Evolutionary conservation across 1,140 invertebrate genomes (phyloP).

Genomic region (Neocloeon triangulifer): DNA sequence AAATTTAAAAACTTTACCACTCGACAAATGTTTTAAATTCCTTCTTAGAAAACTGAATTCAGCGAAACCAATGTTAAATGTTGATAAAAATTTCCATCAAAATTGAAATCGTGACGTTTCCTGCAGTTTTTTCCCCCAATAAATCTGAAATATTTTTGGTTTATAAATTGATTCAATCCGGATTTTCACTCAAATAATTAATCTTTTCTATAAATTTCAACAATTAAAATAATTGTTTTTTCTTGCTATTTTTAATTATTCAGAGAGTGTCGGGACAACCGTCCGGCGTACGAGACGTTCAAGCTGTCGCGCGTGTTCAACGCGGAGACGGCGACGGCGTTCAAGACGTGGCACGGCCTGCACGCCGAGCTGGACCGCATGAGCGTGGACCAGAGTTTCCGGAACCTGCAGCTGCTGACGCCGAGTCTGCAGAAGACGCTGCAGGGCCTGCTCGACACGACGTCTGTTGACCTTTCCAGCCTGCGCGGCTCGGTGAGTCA

Average conservation of each 20-base stretch:
- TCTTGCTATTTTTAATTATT: slow-evolving; percentile 6
- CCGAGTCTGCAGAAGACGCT: slow-evolving; percentile 30
- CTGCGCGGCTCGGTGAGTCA: slow-evolving; percentile 22
- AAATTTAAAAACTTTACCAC: too few relatives aligned
- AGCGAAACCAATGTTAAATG: too few relatives aligned
- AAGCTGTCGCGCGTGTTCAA: slow-evolving; percentile 37
- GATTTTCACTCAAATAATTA: not conserved
- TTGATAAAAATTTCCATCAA: too few relatives aligned
- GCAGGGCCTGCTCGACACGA: slow-evolving; percentile 34
- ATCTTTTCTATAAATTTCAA: slow-evolving; percentile 3
- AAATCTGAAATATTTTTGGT: too few relatives aligned
- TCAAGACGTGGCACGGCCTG: slow-evolving; percentile 34
- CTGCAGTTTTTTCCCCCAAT: too few relatives aligned
- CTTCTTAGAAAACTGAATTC: too few relatives aligned
- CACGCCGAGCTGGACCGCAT: slow-evolving; percentile 23
- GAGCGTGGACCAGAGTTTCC: slow-evolving; percentile 18
- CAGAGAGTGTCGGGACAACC: slow-evolving; percentile 43
- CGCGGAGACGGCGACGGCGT: slow-evolving; percentile 29
- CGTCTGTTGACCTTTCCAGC: slow-evolving; percentile 38
- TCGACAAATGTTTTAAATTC: too few relatives aligned
- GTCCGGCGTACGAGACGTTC: slow-evolving; percentile 43
- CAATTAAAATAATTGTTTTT: slow-evolving; percentile 3
- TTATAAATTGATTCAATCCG: too few relatives aligned
- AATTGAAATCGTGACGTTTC: too few relatives aligned
- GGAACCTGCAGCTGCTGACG: slow-evolving; percentile 25